These are phyloP conservation scores for Ptilonorhynchus violaceus DNA, from an alignment of 2,113 vertebrate species.

Conservation along the genomic window DNA sequence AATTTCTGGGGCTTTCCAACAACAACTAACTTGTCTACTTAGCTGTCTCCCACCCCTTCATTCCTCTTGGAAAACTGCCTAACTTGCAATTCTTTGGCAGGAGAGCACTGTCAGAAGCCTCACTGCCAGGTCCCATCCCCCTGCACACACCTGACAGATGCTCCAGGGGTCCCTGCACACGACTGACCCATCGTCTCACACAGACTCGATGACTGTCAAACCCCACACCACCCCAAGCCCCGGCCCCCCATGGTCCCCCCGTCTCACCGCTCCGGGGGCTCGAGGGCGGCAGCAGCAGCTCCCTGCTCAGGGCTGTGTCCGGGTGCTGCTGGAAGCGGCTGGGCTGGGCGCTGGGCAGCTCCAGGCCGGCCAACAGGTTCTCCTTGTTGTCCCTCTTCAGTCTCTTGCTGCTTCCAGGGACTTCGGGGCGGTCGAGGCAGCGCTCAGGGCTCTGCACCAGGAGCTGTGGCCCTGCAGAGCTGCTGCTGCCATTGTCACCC, in stretches of 20 bases:
- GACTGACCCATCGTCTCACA: too few species aligned
- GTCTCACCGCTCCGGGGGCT: background rate
- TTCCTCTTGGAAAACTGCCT: background rate
- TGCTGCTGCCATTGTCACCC: background rate
- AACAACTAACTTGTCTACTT: background rate
- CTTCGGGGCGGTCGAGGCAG: background rate
- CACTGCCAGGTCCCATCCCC: background rate
- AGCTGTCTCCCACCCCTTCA: background rate
- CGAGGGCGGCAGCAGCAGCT: background rate
- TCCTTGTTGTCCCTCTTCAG: background rate
- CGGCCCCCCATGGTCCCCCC: too few species aligned
- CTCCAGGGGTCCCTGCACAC: background rate
- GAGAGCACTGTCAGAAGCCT: background rate
- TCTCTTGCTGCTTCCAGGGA: background rate
- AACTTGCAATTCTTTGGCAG: background rate
- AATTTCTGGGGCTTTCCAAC: background rate
- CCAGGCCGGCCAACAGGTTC: too few species aligned
- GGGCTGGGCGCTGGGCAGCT: too few species aligned
- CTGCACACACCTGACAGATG: background rate
- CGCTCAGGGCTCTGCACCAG: background rate
- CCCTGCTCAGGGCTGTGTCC: background rate
- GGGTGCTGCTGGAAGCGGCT: background rate
- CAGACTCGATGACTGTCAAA: background rate
- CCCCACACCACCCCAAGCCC: rapidly evolving
- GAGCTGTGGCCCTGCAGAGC: background rate